Evolutionary conservation across 2,797 vertebrate genomes (phyloP), one percentile per base, ranked within the genome.

Genomic region (Gymnopithys bicolor): DNA sequence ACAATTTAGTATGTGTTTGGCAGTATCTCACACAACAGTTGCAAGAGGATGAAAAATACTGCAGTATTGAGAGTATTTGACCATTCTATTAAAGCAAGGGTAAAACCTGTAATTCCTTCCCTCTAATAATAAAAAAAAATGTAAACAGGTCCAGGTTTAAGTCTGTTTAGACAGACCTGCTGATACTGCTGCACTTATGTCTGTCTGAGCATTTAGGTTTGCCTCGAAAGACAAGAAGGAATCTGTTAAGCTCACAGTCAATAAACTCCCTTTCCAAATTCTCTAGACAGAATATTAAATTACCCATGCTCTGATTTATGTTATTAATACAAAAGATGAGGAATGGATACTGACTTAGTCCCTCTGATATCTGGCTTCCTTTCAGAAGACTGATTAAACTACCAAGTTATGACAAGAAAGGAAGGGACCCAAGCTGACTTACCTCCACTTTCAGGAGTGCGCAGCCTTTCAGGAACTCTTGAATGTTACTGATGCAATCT

Each of bases 401-500:
- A 60, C 53, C 45, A 55, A 0, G 23, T 70, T 60, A 45, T 1
- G 7, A 58, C 32, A 79, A 41, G 41, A 62, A 58, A 66, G 67
- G 7, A 39, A 71, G 88, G n/a, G 49, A 93, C 60, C 22, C n/a
- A 32, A 90, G 45, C 4, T 60, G 53, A 96, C 99, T 99, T 98
- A 99, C 99, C 99, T 99, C 98, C 73, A 99, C 98, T 97, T 99
- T 99, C 90, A 99, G 97, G 48, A 98, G 73, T 4, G 96, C 71
- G 48, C 99, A 99, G 98, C 98, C 99, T 97, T 98, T 99, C 84
- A 99, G 96, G 98, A 99, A 99, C 97, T 99, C 98, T 80, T 94
- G 98, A 96, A 99, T 99, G 92, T 99, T 99, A 94, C 95, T 95
- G 94, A 99, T 95, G 95, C 99, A 99, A 69, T 99, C 99, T 1